Conservation (phyloP, 2,797 vertebrate species). For the Halcyon leucocephala region DNA sequence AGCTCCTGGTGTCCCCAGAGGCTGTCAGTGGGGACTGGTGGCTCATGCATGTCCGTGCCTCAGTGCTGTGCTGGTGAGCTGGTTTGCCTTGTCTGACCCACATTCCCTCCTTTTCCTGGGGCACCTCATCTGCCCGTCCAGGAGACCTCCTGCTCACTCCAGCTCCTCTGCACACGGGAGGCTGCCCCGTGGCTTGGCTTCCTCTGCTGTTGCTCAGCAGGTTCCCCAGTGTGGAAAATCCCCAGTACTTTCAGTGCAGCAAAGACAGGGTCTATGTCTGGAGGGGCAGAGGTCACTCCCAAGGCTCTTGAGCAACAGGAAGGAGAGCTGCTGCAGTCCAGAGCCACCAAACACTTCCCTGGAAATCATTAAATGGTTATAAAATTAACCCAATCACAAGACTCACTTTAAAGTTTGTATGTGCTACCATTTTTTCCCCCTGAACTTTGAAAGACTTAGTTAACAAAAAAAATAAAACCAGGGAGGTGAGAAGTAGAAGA, state of each 20-base stretch:
- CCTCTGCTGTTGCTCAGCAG: not conserved
- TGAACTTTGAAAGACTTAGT: conserved; percentile 44
- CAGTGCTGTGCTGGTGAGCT: not conserved
- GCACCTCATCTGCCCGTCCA: not conserved
- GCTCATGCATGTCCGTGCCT: fast-evolving
- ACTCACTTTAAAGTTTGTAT: not conserved
- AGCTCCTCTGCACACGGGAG: not conserved
- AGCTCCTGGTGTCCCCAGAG: not conserved
- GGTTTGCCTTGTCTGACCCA: not conserved
- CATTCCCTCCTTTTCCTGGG: not conserved
- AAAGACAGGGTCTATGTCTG: not conserved
- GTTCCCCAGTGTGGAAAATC: conserved; percentile 29
- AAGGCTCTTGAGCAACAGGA: conserved; percentile 57
- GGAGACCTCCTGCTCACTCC: not conserved
- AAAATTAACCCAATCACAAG: conserved; percentile 72
- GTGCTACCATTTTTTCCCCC: not conserved
- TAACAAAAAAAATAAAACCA: not conserved
- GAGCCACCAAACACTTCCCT: not conserved
- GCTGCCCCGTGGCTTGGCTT: not conserved
- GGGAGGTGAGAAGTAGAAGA: not conserved
- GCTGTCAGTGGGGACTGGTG: not conserved
- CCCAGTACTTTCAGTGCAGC: not conserved
- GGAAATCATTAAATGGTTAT: conserved; percentile 65
- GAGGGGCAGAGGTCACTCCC: conserved; percentile 23
- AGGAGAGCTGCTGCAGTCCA: not conserved